Conservation (phyloP, 30 jellyfish, hydroid and myxozoan species). For the Sanderia malayensis region DNA sequence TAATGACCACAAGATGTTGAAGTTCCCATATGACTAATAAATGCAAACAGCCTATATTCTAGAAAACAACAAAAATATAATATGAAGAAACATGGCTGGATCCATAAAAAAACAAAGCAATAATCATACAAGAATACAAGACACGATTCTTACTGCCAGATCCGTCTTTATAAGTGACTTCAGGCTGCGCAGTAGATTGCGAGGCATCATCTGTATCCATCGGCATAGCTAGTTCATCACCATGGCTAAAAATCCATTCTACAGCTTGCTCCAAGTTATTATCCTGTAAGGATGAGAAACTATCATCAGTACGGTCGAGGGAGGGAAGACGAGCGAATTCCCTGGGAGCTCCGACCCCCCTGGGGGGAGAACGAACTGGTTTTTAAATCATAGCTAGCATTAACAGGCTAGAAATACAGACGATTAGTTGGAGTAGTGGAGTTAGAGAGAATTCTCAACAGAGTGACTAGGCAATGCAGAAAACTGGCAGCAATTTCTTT, state of each 20-base stretch:
- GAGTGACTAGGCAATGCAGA: no score
- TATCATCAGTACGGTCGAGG: no score
- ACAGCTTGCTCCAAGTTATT: conserved; percentile 93
- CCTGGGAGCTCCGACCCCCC: no score
- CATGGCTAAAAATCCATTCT: conserved; percentile 85
- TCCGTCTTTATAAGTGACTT: conserved; percentile 55
- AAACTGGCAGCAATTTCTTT: no score
- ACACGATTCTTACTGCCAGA: conserved; percentile 62
- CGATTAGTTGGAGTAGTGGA: no score
- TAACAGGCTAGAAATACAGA: not conserved
- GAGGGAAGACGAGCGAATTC: no score
- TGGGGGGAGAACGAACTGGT: no score
- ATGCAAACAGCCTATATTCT: conserved; percentile 91
- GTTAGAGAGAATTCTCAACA: no score
- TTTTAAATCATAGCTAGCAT: no score
- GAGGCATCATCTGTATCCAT: conserved; percentile 64
- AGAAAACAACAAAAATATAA: conserved; percentile 12
- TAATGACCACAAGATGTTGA: conserved; percentile 99
- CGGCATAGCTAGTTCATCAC: conserved; percentile 50
- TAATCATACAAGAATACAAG: not conserved
- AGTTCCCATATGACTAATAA: conserved; percentile 98
- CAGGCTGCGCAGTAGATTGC: conserved; percentile 22
- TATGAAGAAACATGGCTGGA: not conserved
- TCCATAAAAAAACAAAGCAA: not conserved
- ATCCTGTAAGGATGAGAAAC: no score